These are phyloP conservation scores for Sphenodon punctatus DNA, from an alignment of 2,797 vertebrate species.

Conservation along the genomic window DNA sequence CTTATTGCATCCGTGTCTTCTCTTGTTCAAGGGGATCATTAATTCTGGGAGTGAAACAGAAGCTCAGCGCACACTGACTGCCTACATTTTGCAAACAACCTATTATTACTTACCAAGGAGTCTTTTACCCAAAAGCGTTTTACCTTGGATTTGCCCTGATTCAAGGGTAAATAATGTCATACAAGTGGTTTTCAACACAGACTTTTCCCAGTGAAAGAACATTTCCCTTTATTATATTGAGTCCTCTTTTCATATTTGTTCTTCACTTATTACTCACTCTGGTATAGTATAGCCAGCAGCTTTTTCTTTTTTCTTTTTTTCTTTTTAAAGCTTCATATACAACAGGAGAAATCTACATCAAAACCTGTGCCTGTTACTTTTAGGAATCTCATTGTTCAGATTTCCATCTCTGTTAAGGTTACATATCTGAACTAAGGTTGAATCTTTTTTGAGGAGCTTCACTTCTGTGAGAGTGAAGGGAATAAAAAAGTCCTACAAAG, in stretches of 20 bases:
- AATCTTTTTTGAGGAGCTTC: neutral
- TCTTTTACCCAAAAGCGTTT: neutral
- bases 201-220: neutral
- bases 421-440: neutral
- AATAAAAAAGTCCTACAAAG: neutral
- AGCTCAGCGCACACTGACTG: neutral
- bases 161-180: neutral
- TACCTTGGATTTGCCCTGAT: neutral
- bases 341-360: neutral
- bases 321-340: neutral
- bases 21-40: neutral
- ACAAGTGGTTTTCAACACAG: neutral
- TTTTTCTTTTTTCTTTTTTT: neutral
- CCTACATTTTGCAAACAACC: neutral
- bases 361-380: neutral
- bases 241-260: neutral
- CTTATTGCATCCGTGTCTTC: neutral
- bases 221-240: neutral
- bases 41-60: neutral
- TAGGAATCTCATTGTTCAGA: neutral
- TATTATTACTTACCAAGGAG: neutral
- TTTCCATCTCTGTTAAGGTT: neutral
- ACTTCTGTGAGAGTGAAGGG: neutral
- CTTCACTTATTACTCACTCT: neutral
- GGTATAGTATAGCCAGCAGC: fast-evolving